Evolutionary conservation across 2,113 vertebrate genomes (phyloP).

Genomic region (Entelurus aequoreus): DNA sequence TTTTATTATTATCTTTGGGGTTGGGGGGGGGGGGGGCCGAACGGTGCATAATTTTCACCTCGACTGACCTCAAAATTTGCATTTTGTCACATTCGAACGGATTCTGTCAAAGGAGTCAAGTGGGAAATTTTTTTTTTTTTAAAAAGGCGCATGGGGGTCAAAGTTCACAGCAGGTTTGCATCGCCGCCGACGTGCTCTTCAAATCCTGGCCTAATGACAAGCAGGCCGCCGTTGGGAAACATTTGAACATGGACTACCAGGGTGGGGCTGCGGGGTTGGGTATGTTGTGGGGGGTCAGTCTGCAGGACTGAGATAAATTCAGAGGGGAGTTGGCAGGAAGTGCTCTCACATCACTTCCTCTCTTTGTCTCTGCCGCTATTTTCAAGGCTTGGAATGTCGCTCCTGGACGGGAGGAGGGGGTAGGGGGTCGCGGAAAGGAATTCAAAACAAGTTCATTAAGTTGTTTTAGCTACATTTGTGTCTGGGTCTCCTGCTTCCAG

Average conservation of each 20-base stretch:
- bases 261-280: constrained; percentile 29
- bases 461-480: not conserved
- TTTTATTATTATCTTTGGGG: too few species aligned
- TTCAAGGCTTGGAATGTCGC: constrained; percentile 69
- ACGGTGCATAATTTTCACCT: too few species aligned
- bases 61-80: not conserved
- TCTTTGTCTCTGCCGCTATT: constrained; percentile 69
- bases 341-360: constrained; percentile 69
- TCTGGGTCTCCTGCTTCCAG: too few species aligned
- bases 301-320: constrained; percentile 70
- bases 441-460: constrained; percentile 75
- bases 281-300: constrained; percentile 31
- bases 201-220: constrained; percentile 33
- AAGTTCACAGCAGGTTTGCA: constrained; percentile 64
- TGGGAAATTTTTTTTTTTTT: constrained; percentile 20
- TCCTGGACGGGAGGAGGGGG: constrained; percentile 40
- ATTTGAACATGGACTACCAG: constrained; percentile 3
- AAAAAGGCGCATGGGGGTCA: constrained; percentile 26
- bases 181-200: constrained; percentile 34
- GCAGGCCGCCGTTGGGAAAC: constrained; percentile 9
- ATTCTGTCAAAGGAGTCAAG: constrained; percentile 32
- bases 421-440: constrained; percentile 61
- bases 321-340: constrained; percentile 62
- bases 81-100: constrained; percentile 36
- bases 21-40: too few species aligned